phyloP scores from a whole-genome alignment of 1,140 invertebrate genomes.

The Phocides pigmalion region DNA sequence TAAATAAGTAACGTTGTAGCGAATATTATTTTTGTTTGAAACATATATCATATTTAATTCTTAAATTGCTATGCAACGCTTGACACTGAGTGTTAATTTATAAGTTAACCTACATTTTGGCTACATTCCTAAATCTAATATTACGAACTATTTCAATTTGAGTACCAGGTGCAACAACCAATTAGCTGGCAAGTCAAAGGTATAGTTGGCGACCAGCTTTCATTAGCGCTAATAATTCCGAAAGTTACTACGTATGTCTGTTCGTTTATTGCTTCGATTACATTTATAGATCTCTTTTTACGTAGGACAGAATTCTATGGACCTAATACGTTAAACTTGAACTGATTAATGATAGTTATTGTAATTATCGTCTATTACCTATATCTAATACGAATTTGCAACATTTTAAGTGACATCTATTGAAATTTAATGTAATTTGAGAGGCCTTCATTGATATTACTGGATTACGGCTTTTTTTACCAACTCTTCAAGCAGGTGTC shows the following conservation, averaged over 20 bases:
- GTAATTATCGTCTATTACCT: no score
- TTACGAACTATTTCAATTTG: constrained; percentile 19
- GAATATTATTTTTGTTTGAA: constrained; percentile 6
- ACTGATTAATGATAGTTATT: no score
- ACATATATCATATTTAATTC: constrained; percentile 2
- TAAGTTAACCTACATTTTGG: constrained; percentile 16
- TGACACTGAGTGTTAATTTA: constrained; percentile 17
- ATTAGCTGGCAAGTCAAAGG: constrained; percentile 5
- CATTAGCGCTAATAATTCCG: neutral
- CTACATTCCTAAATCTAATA: constrained; percentile 18
- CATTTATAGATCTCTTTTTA: no score
- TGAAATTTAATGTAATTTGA: no score
- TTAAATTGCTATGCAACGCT: constrained; percentile 5
- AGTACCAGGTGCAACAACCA: constrained; percentile 14
- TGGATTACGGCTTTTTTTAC: no score
- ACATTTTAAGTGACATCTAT: no score
- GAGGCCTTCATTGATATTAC: no score
- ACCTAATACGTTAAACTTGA: no score
- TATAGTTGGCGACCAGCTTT: neutral
- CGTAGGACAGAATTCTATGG: no score
- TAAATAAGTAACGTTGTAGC: neutral
- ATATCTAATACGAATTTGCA: no score
- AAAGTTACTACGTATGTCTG: neutral
- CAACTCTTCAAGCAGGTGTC: no score
- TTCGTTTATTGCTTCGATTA: neutral